Evolutionary conservation across 2,888 invertebrate genomes (phyloP).

Genomic region (Papilio demoleus): DNA sequence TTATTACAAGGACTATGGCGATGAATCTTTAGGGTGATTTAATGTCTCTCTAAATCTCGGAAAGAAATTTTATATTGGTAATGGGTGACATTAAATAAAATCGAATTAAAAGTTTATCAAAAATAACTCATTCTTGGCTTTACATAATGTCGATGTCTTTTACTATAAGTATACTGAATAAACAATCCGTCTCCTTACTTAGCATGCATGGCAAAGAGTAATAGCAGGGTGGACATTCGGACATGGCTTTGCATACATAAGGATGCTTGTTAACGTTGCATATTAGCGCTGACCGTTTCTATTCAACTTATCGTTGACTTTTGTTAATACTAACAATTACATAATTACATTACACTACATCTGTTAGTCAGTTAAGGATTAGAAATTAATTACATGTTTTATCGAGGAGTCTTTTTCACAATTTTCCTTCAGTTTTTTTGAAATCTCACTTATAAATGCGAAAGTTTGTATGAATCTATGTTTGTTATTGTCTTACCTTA

Average conservation of each 20-base stretch:
- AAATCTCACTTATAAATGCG: too few species aligned
- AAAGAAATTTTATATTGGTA: background rate
- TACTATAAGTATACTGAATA: background rate
- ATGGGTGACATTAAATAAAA: background rate
- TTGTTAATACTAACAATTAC: conserved; percentile 3
- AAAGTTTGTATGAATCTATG: too few species aligned
- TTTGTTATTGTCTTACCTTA: too few species aligned
- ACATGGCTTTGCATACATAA: conserved; percentile 73
- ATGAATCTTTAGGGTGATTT: too few species aligned
- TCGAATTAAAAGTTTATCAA: background rate
- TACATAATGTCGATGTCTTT: background rate
- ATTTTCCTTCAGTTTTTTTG: too few species aligned
- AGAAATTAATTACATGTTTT: too few species aligned
- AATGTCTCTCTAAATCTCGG: too few species aligned
- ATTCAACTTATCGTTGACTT: conserved; percentile 31
- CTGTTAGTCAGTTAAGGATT: too few species aligned
- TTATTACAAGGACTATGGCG: too few species aligned
- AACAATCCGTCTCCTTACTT: conserved; percentile 51
- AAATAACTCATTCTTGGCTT: too few species aligned
- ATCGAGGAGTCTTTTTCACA: too few species aligned
- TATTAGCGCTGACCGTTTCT: conserved; percentile 57
- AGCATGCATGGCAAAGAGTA: conserved; percentile 60
- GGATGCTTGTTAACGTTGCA: conserved; percentile 65
- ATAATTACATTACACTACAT: background rate
- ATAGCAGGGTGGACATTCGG: conserved; percentile 72